A percentile compares a stretch with the other conserved stretches of the same genome.
phyloP scores from a whole-genome alignment of 2,888 invertebrate genomes.

The Tenthredo amoena region DNA sequence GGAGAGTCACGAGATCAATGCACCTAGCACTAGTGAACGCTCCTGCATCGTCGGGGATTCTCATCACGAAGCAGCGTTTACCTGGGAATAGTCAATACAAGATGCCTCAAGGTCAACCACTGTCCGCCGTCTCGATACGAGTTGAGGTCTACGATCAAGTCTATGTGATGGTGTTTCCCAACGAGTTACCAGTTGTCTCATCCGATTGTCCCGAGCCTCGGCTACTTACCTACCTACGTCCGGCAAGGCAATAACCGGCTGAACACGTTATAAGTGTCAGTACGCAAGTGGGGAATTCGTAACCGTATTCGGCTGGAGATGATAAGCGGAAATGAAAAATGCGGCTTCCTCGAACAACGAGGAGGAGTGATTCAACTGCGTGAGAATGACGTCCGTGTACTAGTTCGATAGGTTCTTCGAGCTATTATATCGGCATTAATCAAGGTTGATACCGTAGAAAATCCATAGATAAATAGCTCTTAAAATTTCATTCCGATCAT shows the following conservation, averaged over 20 bases:
- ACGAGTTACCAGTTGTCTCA: conserved; percentile 38
- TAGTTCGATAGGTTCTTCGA: neutral
- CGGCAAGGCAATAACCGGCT: conserved; percentile 37
- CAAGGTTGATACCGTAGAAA: neutral
- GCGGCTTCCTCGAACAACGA: conserved; percentile 11
- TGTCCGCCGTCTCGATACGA: conserved; percentile 32
- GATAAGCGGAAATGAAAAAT: conserved; percentile 6
- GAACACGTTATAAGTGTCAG: neutral
- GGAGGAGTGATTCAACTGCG: neutral
- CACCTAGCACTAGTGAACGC: neutral
- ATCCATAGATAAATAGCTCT: neutral
- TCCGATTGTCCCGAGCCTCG: conserved; percentile 31
- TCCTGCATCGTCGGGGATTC: conserved; percentile 12
- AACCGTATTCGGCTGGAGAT: conserved; percentile 43
- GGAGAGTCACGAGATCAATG: conserved; percentile 16
- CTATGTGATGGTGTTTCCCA: conserved; percentile 28
- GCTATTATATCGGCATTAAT: conserved; percentile 12
- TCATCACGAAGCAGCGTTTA: conserved; percentile 46
- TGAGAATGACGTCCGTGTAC: conserved; percentile 13
- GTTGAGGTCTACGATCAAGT: conserved; percentile 41
- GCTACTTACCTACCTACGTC: neutral
- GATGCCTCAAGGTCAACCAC: conserved; percentile 51
- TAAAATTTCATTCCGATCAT: conserved; percentile 2
- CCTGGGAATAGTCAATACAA: conserved; percentile 52
- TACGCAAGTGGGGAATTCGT: conserved; percentile 30